These are phyloP conservation scores for Lithobius niger DNA, from an alignment of 1,140 invertebrate species.

Conservation along the genomic window DNA sequence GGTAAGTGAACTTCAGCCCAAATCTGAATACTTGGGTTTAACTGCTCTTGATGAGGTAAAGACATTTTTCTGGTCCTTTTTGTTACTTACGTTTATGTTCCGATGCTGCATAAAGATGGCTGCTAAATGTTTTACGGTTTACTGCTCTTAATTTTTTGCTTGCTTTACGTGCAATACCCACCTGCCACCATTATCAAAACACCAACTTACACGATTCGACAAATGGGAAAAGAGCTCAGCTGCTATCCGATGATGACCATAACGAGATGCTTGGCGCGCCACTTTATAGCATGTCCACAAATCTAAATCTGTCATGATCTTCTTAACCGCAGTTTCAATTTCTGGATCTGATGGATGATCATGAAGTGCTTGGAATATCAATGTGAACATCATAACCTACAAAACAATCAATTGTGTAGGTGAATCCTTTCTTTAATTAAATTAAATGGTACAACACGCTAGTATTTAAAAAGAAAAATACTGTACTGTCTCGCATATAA, in stretches of 20 bases:
- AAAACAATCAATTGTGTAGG: conserved; percentile 6
- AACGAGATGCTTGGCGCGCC: conserved; percentile 65
- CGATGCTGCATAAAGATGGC: no score
- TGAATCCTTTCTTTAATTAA: not conserved
- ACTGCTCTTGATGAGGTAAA: no score
- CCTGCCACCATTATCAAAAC: no score
- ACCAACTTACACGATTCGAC: conserved; percentile 13
- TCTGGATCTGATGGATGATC: conserved; percentile 44
- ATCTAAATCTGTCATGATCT: conserved; percentile 44
- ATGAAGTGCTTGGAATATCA: conserved; percentile 66
- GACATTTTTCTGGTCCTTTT: no score
- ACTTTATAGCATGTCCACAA: conserved; percentile 77
- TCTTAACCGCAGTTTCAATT: conserved; percentile 29
- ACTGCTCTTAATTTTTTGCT: no score
- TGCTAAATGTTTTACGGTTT: no score
- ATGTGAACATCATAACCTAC: conserved; percentile 55
- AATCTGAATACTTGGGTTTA: no score
- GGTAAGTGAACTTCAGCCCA: no score
- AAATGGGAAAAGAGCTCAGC: conserved; percentile 23
- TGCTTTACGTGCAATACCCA: no score
- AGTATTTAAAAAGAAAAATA: not conserved
- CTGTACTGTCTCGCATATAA: conserved; percentile 1
- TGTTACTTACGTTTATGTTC: no score
- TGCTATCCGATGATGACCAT: conserved; percentile 32
- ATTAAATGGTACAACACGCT: not conserved